Evolutionary conservation across 2,888 invertebrate genomes (phyloP).

Genomic region (Boloria euphrosyne): DNA sequence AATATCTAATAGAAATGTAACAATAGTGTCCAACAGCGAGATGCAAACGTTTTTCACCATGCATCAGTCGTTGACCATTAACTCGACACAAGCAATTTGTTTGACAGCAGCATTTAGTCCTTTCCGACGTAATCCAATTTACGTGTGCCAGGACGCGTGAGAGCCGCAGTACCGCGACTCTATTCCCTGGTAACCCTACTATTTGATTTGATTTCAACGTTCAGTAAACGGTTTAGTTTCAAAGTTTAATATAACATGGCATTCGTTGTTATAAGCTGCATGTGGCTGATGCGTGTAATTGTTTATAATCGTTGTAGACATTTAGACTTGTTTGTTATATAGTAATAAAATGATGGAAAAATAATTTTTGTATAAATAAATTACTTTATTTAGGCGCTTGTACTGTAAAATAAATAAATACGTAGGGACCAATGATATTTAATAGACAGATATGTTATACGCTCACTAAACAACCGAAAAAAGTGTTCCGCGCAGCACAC

Average conservation of each 20-base stretch:
- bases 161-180: slow-evolving; percentile 45
- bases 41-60: slow-evolving; percentile 38
- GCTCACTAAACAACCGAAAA: no score
- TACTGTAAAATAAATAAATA: background rate
- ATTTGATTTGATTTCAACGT: slow-evolving; percentile 51
- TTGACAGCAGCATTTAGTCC: slow-evolving; percentile 51
- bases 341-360: no score
- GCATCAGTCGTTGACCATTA: slow-evolving; percentile 46
- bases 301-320: background rate
- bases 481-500: no score
- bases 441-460: no score
- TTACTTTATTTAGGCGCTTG: no score
- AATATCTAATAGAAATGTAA: no score
- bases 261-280: slow-evolving; percentile 33
- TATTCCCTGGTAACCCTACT: slow-evolving; percentile 44
- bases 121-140: slow-evolving; percentile 60
- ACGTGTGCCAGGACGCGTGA: slow-evolving; percentile 49
- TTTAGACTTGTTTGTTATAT: no score
- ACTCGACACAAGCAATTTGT: slow-evolving; percentile 52
- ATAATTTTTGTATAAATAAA: no score
- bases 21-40: no score
- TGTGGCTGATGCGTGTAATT: background rate
- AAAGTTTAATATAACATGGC: slow-evolving; percentile 40
- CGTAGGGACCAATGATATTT: background rate
- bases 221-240: slow-evolving; percentile 42